Percentiles rank a stretch among this genome's conserved stretches.
Evolutionary conservation across 2,888 invertebrate genomes (phyloP).

Genomic region (Sarcophaga subvicina): DNA sequence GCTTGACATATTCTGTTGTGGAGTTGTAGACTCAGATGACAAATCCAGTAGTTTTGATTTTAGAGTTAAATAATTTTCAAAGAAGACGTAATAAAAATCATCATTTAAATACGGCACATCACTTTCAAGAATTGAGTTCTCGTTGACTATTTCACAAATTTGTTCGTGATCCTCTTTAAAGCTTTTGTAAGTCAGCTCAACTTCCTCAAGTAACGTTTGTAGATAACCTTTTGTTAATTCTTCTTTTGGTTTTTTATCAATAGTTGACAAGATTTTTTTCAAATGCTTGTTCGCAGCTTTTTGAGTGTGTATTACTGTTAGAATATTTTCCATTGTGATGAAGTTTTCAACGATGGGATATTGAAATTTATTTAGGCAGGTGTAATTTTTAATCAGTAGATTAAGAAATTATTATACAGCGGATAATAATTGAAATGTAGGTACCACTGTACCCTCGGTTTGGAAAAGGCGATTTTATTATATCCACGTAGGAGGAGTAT

Average conservation of each 20-base stretch:
- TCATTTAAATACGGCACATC: conserved; percentile 24
- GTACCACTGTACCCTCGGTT: not conserved
- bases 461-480: not conserved
- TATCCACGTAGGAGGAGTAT: conserved; percentile 31
- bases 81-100: conserved; percentile 12
- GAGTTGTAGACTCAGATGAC: too few species aligned
- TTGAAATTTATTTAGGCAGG: not conserved
- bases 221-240: conserved; percentile 8
- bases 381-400: not conserved
- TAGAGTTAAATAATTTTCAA: conserved; percentile 15
- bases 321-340: conserved; percentile 8
- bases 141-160: conserved; percentile 21
- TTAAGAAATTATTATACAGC: conserved; percentile 7
- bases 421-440: not conserved
- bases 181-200: conserved; percentile 31
- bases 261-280: not conserved
- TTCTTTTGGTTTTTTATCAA: conserved; percentile 15
- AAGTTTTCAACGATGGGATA: not conserved
- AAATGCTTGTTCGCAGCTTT: not conserved
- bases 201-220: conserved; percentile 29
- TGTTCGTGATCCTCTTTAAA: conserved; percentile 19
- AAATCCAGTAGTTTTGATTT: conserved; percentile 27
- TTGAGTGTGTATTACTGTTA: conserved; percentile 11
- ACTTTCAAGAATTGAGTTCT: conserved; percentile 13
- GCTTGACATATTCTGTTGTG: too few species aligned